Conservation (phyloP, 1,140 invertebrate species). For the Palaemon carinicauda region DNA sequence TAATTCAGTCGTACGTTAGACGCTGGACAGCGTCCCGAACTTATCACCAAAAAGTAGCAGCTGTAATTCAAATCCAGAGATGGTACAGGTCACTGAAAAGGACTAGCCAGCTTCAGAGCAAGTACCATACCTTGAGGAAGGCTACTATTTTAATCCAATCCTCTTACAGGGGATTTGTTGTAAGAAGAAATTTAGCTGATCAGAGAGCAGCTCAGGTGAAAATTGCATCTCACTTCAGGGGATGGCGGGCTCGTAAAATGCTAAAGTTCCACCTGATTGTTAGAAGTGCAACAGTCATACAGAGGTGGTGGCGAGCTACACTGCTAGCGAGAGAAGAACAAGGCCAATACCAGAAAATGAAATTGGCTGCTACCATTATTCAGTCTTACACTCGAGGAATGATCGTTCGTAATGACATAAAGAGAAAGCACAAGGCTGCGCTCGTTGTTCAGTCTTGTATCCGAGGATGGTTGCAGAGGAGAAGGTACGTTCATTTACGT, state of each 20-base stretch:
- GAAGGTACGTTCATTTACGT: too few relatives aligned
- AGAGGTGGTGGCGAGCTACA: slow-evolving; percentile 29
- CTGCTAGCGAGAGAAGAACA: not conserved
- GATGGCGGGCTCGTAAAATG: not conserved
- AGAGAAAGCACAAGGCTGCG: not conserved
- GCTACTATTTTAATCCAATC: not conserved
- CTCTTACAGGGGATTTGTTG: not conserved
- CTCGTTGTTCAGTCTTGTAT: too few relatives aligned
- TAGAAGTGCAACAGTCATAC: not conserved
- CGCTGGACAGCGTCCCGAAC: not conserved
- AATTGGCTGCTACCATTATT: not conserved
- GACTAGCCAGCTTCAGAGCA: not conserved
- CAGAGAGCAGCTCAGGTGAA: not conserved
- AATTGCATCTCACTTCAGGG: slow-evolving; percentile 6
- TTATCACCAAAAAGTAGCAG: not conserved
- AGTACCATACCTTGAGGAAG: not conserved
- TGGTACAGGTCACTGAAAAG: not conserved
- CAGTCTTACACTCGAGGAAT: not conserved
- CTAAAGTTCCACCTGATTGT: not conserved
- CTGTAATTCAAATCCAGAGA: slow-evolving; percentile 16
- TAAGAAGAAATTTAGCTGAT: not conserved
- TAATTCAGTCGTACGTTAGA: slow-evolving; percentile 9
- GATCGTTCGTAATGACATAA: not conserved
- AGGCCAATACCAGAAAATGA: not conserved
- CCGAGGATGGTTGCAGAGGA: too few relatives aligned